Evolutionary conservation across 2,113 vertebrate species (phyloP).

Genomic region (Ophiodon elongatus): DNA sequence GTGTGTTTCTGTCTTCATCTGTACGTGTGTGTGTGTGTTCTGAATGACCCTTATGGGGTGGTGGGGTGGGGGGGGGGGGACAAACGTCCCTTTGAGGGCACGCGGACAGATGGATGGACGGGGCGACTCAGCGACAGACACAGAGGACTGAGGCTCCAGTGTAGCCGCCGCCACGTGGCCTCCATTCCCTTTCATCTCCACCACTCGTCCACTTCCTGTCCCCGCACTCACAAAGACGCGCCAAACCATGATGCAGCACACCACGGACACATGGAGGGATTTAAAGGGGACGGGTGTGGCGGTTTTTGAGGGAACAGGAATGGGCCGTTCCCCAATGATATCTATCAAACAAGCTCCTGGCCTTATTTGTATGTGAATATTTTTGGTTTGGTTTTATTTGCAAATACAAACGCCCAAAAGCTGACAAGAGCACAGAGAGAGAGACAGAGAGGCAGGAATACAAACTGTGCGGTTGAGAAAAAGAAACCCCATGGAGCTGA

Average conservation of each 20-base stretch:
- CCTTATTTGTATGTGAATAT: conserved; percentile 39
- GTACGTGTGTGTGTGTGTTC: conserved; percentile 24
- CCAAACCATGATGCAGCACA: conserved; percentile 58
- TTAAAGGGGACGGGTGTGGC: not conserved
- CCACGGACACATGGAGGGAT: conserved; percentile 1
- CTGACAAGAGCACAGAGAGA: conserved; percentile 52
- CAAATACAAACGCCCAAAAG: conserved; percentile 48
- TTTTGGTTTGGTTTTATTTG: conserved; percentile 47
- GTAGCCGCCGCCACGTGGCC: conserved; percentile 64
- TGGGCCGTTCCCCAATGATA: not conserved
- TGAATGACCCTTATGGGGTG: conserved; percentile 54
- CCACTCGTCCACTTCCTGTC: conserved; percentile 65
- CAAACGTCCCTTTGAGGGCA: conserved; percentile 73
- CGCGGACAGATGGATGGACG: conserved; percentile 63
- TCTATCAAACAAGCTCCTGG: conserved; percentile 40
- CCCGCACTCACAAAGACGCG: not conserved
- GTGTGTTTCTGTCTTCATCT: conserved; percentile 13
- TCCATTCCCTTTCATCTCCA: conserved; percentile 69
- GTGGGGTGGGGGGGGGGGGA: conserved; percentile 41
- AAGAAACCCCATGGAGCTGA: conserved; percentile 69
- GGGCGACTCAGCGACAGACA: conserved; percentile 68
- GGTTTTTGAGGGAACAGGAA: not conserved
- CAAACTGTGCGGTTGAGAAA: conserved; percentile 42
- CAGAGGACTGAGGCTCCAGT: conserved; percentile 76
- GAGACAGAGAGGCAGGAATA: conserved; percentile 38